Percentiles rank a stretch among this genome's conserved stretches.
These are phyloP conservation scores for Eupithecia abbreviata DNA, from an alignment of 2,888 invertebrate genomes.

Conservation along the genomic window DNA sequence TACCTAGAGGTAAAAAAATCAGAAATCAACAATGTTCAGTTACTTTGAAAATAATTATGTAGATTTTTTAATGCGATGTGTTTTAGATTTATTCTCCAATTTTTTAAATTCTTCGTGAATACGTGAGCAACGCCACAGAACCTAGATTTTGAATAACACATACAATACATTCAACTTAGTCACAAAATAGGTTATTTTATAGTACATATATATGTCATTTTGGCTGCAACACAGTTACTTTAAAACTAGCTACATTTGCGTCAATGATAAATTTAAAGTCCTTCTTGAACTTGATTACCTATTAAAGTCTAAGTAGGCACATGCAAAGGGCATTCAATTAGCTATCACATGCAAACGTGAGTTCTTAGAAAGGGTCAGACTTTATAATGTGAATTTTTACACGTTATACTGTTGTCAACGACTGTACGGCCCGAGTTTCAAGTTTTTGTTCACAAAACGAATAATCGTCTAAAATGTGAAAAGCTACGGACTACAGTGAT, in stretches of 20 bases:
- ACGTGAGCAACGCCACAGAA: background rate
- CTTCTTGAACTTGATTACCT: slow-evolving; percentile 41
- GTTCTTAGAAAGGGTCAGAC: slow-evolving; percentile 3
- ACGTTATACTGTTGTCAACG: background rate
- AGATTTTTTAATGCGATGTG: background rate
- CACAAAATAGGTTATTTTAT: background rate
- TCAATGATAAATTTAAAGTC: background rate
- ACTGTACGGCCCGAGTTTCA: background rate
- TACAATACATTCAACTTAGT: background rate
- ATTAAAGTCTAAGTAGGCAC: slow-evolving; percentile 27
- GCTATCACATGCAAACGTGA: slow-evolving; percentile 6
- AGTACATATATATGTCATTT: background rate
- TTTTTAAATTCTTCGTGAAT: background rate
- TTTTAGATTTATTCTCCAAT: background rate
- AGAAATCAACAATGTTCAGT: background rate
- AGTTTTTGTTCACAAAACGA: background rate
- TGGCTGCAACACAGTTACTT: background rate
- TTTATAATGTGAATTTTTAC: background rate
- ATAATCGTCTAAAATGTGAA: background rate
- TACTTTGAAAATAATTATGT: background rate
- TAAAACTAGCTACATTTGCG: background rate
- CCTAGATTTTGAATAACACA: background rate
- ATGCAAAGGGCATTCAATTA: slow-evolving; percentile 14
- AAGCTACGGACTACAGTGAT: too few relatives aligned
- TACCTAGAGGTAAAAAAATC: background rate